Percentiles rank a stretch among this genome's conserved stretches.
Evolutionary conservation across 2,888 invertebrate genomes (phyloP).

Genomic region (Phyllotreta cruciferae): DNA sequence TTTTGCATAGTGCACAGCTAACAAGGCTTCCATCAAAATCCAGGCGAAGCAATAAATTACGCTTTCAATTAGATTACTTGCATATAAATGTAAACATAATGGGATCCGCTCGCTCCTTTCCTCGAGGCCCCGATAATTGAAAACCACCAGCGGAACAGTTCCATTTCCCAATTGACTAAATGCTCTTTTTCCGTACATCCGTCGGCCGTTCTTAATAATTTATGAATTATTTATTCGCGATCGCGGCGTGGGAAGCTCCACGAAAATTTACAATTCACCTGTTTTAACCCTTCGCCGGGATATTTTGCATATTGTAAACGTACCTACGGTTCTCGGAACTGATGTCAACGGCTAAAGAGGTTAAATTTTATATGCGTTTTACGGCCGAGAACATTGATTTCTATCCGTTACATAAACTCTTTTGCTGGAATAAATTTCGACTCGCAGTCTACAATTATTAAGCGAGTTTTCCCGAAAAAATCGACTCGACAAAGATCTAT

Average conservation of each 20-base stretch:
- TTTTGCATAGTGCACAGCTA: conserved; percentile 10
- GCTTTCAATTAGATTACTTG: conserved; percentile 18
- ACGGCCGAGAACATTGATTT: conserved; percentile 2
- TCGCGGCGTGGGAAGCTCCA: conserved; percentile 9
- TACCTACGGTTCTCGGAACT: conserved; percentile 4
- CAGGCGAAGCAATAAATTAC: conserved; percentile 15
- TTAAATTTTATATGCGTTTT: conserved; percentile 4
- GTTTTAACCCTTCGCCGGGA: conserved; percentile 8
- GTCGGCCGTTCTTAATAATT: conserved; percentile 25
- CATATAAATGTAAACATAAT: conserved; percentile 22
- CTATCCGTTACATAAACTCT: neutral
- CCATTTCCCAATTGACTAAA: conserved; percentile 29
- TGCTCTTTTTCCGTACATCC: conserved; percentile 30
- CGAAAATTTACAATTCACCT: conserved; percentile 15
- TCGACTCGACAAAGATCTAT: conserved; percentile 12
- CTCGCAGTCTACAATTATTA: neutral
- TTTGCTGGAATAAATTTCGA: neutral
- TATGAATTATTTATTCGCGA: conserved; percentile 31
- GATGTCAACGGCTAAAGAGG: conserved; percentile 11
- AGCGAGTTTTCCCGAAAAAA: neutral
- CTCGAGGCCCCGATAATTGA: conserved; percentile 26
- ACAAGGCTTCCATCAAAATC: conserved; percentile 11
- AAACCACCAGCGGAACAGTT: conserved; percentile 27
- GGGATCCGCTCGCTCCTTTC: conserved; percentile 8
- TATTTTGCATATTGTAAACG: conserved; percentile 4